Evolutionary conservation across 2,797 vertebrate genomes (phyloP), one percentile per base, ranked within the genome.

Genomic region (Aplochiton taeniatus): DNA sequence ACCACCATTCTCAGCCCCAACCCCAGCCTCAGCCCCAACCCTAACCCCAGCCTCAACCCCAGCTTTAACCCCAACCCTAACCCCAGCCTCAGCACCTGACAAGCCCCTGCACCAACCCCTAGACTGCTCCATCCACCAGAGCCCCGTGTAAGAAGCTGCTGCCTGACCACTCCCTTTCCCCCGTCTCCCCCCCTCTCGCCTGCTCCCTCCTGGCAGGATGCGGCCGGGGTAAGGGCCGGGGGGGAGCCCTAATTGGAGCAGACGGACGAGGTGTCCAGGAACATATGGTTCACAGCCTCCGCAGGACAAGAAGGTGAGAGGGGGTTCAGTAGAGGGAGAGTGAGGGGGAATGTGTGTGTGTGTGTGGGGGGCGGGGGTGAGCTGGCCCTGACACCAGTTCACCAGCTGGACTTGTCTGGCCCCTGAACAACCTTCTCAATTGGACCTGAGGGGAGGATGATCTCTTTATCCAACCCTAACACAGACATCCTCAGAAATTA

Each of bases 201-300:
- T 43, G 78, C 41, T 69, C 72, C 43, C n/a, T n/a, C n/a, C n/a
- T n/a, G n/a, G n/a, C n/a, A n/a, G n/a, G n/a, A n/a, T n/a, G n/a
- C n/a, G n/a, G n/a, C n/a, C n/a, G n/a, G n/a, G n/a, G n/a, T n/a
- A n/a, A n/a, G n/a, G 57, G 55, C 80, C 77, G 68, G 65, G 72
- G 72, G 70, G 67, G 74, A 82, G 76, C 76, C 77, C 82, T 90
- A 85, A 91, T 84, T 86, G 82, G 77, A 85, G 75, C 82, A 85
- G 77, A 84, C 75, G 83, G 73, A 78, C 76, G 70, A 72, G 76
- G 85, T 85, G 88, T 87, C 81, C 78, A 72, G 70, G 70, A 84
- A 73, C 91, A 92, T 88, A 89, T 89, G 89, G 85, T 84, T 76
- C 63, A 74, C 63, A 72, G 87, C 67, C 79, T 79, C 69, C 71